Evolutionary conservation across 2,797 vertebrate species (phyloP).

Genomic region (Siniperca obscura): DNA sequence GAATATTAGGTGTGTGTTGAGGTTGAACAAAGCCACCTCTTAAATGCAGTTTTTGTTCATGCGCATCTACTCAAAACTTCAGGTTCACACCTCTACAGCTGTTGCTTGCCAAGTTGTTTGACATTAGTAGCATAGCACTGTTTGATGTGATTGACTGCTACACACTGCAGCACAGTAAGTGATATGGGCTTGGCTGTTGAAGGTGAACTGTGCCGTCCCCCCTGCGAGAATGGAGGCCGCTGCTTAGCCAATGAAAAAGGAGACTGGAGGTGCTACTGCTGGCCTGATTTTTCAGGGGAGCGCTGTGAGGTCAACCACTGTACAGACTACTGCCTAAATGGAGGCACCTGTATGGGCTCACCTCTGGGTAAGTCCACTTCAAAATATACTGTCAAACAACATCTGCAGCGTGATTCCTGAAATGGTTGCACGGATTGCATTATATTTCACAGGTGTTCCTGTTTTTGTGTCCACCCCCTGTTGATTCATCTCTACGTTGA

Average conservation of each 20-base stretch:
- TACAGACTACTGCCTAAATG: conserved; percentile 95
- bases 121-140: not conserved
- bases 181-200: conserved; percentile 47
- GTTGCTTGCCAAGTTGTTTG: not conserved
- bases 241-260: conserved; percentile 97
- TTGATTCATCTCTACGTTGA: conserved; percentile 1
- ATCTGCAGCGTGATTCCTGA: not conserved
- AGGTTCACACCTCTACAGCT: not conserved
- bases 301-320: conserved; percentile 97
- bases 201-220: conserved; percentile 94
- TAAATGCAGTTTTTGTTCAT: not conserved
- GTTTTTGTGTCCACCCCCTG: not conserved
- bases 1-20: not conserved
- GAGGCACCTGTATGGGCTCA: conserved; percentile 94
- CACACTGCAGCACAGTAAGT: conserved; percentile 32
- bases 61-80: not conserved
- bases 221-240: conserved; percentile 96
- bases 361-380: conserved; percentile 87
- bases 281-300: conserved; percentile 97
- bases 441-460: not conserved
- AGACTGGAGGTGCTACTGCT: conserved; percentile 94
- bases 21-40: not conserved
- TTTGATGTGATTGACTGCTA: conserved; percentile 25
- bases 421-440: not conserved
- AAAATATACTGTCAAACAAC: not conserved